Conservation (phyloP, 1,140 invertebrate genomes). For the Dreissena polymorpha region DNA sequence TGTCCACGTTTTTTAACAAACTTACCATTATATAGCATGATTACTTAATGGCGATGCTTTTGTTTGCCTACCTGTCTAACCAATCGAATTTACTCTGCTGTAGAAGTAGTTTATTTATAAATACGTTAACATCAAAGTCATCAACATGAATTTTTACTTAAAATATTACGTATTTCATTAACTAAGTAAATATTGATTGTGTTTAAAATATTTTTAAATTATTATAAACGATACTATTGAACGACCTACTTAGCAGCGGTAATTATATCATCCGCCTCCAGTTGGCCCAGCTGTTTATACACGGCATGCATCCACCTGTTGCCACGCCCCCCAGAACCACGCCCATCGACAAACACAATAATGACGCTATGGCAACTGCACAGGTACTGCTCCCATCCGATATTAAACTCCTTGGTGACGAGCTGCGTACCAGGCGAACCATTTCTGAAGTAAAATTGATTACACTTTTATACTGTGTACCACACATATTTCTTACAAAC, state of each 20-base stretch:
- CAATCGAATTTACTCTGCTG: too few species aligned
- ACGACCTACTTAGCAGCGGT: slow-evolving; percentile 91
- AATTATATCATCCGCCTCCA: slow-evolving; percentile 95
- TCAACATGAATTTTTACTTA: too few species aligned
- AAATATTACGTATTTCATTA: too few species aligned
- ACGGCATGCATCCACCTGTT: slow-evolving; percentile 91
- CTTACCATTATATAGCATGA: too few species aligned
- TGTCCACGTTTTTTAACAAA: too few species aligned
- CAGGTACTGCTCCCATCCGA: slow-evolving; percentile 93
- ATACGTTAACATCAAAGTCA: too few species aligned
- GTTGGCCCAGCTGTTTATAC: slow-evolving; percentile 90
- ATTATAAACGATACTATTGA: neutral
- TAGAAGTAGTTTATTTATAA: too few species aligned
- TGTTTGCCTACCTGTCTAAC: too few species aligned
- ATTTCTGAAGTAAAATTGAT: slow-evolving; percentile 81
- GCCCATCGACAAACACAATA: slow-evolving; percentile 92
- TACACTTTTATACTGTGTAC: too few species aligned
- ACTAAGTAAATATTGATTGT: too few species aligned
- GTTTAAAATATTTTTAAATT: neutral
- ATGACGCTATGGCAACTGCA: slow-evolving; percentile 91
- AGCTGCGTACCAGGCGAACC: slow-evolving; percentile 93
- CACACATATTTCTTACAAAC: too few species aligned
- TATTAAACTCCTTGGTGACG: slow-evolving; percentile 91
- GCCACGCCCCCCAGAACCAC: slow-evolving; percentile 92
- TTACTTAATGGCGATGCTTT: too few species aligned